Evolutionary conservation across 2,888 invertebrate genomes (phyloP).

Genomic region (Synanthedon andrenaeformis): DNA sequence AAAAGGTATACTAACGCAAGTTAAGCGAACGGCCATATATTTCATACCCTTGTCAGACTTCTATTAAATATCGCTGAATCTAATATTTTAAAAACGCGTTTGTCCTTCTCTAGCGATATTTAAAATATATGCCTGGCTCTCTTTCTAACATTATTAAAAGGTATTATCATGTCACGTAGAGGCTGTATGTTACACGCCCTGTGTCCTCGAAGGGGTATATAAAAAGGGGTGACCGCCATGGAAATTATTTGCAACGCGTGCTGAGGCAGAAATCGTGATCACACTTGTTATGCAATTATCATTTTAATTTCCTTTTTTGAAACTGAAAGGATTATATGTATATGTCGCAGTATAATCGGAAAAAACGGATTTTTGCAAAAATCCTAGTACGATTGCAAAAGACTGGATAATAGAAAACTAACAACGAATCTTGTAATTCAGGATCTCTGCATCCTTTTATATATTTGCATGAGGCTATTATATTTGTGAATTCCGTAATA

Average conservation of each 20-base stretch:
- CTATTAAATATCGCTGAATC: neutral
- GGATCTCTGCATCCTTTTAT: too few relatives aligned
- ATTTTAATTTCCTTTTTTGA: too few relatives aligned
- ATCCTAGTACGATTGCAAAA: too few relatives aligned
- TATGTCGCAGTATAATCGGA: too few relatives aligned
- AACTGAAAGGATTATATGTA: too few relatives aligned
- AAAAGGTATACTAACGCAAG: neutral
- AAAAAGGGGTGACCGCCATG: neutral
- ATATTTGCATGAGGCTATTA: too few relatives aligned
- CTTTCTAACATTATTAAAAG: conserved; percentile 31
- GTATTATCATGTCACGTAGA: conserved; percentile 36
- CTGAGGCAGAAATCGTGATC: conserved; percentile 1
- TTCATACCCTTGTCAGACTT: neutral
- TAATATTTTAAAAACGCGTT: neutral
- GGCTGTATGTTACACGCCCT: conserved; percentile 26
- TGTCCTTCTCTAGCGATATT: neutral
- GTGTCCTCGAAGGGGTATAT: conserved; percentile 14
- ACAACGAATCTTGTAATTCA: too few relatives aligned
- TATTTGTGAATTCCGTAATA: too few relatives aligned
- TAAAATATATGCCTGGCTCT: neutral
- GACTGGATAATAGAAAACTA: too few relatives aligned
- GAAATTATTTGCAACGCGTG: conserved; percentile 25
- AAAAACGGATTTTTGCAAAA: too few relatives aligned
- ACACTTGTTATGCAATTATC: neutral
- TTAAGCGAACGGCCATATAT: neutral